Conservation (phyloP, 1,140 invertebrate species). For the Orchesella cincta region DNA sequence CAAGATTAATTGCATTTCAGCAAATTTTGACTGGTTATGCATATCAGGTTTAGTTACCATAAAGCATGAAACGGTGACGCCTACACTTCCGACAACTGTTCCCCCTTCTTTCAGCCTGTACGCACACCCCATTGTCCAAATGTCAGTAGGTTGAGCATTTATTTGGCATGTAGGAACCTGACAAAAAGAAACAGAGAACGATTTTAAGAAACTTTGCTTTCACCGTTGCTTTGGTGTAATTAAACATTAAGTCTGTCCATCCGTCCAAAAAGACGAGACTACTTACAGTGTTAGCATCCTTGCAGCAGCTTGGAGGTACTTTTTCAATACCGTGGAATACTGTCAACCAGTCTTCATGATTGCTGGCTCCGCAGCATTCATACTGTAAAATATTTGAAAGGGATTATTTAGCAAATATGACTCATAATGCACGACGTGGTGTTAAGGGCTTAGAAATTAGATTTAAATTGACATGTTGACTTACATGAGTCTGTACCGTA, state of each 20-base stretch:
- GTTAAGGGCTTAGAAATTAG: constrained; percentile 31
- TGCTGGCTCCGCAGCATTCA: constrained; percentile 78
- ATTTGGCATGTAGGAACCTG: constrained; percentile 66
- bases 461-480: neutral
- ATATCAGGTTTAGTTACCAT: constrained; percentile 64
- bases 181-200: too few species aligned
- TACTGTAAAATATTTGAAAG: constrained; percentile 60
- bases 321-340: constrained; percentile 59
- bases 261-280: constrained; percentile 29
- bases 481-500: constrained; percentile 50
- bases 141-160: constrained; percentile 63
- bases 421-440: too few species aligned
- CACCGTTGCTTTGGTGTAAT: too few species aligned
- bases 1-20: constrained; percentile 32
- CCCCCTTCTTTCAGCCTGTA: constrained; percentile 75
- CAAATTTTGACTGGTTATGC: neutral
- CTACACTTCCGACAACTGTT: constrained; percentile 75
- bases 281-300: constrained; percentile 53
- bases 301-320: constrained; percentile 78
- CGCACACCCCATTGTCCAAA: constrained; percentile 73
- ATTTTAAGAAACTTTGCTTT: too few species aligned
- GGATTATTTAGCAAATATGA: neutral
- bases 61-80: constrained; percentile 75
- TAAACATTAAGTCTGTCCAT: too few species aligned
- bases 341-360: constrained; percentile 69